A percentile compares a stretch with the other conserved stretches of the same genome.
phyloP scores from a whole-genome alignment of 2,797 vertebrate species.

The Carcharodon carcharias region DNA sequence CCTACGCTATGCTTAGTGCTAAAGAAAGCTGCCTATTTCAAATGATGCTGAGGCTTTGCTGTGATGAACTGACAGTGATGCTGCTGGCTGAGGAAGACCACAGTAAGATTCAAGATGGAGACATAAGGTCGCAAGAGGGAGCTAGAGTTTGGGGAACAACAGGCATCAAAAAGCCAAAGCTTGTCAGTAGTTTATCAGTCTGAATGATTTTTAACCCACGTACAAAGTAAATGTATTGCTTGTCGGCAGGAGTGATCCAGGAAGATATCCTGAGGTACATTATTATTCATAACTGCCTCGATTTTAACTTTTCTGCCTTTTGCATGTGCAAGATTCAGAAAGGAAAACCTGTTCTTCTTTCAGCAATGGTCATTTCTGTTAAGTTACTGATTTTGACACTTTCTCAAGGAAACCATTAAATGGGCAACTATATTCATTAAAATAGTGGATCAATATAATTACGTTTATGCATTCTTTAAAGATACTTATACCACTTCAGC shows the following conservation, averaged over 20 bases:
- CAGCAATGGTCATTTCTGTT: neutral
- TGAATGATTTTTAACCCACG: neutral
- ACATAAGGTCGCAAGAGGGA: neutral
- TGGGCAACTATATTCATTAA: neutral
- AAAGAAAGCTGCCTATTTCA: neutral
- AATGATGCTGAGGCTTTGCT: neutral
- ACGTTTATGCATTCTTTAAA: neutral
- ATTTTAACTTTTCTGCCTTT: neutral
- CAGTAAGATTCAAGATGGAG: neutral
- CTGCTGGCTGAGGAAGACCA: neutral
- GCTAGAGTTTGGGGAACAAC: neutral
- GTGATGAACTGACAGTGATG: neutral
- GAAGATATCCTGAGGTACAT: neutral
- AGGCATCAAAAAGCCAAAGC: neutral
- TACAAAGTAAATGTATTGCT: neutral
- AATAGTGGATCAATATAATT: neutral
- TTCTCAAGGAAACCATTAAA: neutral
- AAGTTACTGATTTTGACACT: neutral
- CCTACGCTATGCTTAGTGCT: neutral
- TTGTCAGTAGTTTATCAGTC: neutral
- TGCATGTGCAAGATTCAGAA: neutral
- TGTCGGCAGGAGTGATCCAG: neutral
- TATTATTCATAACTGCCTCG: neutral
- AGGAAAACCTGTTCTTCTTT: neutral
- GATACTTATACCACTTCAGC: neutral